Conservation (phyloP, 2,797 vertebrate species). For the Gambusia yucatana region DNA sequence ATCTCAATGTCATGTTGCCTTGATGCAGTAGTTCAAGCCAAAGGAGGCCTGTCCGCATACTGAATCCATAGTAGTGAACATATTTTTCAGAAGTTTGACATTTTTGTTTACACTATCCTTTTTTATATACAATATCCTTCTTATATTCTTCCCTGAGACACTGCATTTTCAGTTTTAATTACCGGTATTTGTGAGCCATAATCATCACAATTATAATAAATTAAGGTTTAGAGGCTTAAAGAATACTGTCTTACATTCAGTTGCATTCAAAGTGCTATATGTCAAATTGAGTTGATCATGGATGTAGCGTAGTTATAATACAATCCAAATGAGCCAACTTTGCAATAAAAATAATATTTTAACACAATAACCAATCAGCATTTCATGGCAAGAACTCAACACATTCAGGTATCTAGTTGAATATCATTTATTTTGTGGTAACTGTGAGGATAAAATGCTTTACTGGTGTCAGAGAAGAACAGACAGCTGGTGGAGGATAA, state of each 20-base stretch:
- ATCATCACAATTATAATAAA: neutral
- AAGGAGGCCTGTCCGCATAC: neutral
- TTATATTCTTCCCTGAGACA: neutral
- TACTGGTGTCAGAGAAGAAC: neutral
- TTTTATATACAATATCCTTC: neutral
- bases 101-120: neutral
- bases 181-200: neutral
- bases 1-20: neutral
- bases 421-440: neutral
- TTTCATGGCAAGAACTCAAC: neutral
- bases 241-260: neutral
- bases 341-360: neutral
- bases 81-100: neutral
- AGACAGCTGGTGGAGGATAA: neutral
- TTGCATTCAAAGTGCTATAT: neutral
- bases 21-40: neutral
- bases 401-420: neutral
- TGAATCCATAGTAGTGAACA: neutral
- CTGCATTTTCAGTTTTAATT: neutral
- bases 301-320: neutral
- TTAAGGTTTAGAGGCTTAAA: neutral
- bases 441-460: neutral
- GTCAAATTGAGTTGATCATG: neutral
- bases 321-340: neutral
- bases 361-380: neutral